phyloP scores from a whole-genome alignment of 1,140 invertebrate species.

The Cydia fagiglandana region DNA sequence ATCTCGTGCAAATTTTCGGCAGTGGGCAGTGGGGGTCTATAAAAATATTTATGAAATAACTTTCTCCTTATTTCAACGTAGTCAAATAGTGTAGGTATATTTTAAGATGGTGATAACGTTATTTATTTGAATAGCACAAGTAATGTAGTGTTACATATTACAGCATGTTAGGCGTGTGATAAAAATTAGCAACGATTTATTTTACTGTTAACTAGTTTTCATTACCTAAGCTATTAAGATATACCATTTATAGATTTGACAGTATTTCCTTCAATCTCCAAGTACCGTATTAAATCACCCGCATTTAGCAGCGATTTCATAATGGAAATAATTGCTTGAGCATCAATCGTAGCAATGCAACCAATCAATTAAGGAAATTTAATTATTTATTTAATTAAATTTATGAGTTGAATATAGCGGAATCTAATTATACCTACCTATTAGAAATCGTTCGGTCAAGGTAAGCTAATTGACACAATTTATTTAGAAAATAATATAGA shows the following conservation, averaged over 20 bases:
- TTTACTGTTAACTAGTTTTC: neutral
- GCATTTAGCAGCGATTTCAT: neutral
- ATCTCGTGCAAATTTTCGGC: no score
- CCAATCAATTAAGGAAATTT: neutral
- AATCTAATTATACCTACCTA: neutral
- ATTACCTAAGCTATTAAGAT: neutral
- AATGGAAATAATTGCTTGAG: neutral
- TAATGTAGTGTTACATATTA: neutral
- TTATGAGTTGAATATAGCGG: neutral
- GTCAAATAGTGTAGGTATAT: neutral
- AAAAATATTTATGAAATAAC: no score
- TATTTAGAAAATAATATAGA: no score
- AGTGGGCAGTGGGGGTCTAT: no score
- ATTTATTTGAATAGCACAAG: neutral
- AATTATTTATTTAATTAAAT: neutral
- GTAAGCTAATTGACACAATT: neutral
- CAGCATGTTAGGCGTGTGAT: neutral
- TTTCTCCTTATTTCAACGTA: no score
- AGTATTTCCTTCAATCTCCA: neutral
- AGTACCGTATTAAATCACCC: slow-evolving; percentile 5
- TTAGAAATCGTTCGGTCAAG: neutral
- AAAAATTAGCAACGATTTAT: neutral
- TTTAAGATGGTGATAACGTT: neutral
- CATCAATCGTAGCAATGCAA: slow-evolving; percentile 9
- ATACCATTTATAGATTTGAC: neutral